phyloP scores from a whole-genome alignment of 2,888 invertebrate species.

The Epistrophe grossulariae region DNA sequence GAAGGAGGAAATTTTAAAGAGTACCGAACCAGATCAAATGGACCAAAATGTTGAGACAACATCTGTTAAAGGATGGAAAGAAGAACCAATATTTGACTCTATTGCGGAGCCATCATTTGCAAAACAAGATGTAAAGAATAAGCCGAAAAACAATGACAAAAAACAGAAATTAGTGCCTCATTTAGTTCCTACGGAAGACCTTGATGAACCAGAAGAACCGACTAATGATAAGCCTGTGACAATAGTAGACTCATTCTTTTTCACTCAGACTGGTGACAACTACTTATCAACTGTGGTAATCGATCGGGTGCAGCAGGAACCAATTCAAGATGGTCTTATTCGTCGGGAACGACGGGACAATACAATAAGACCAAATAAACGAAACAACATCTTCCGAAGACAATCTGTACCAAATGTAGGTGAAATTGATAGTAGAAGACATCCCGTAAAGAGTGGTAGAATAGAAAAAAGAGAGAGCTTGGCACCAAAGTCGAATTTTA shows the following conservation, averaged over 20 bases:
- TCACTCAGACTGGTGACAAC: conserved; percentile 81
- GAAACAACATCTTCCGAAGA: conserved; percentile 21
- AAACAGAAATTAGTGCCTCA: conserved; percentile 1
- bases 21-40: neutral
- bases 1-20: conserved; percentile 78
- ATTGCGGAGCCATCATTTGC: neutral
- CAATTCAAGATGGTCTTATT: conserved; percentile 58
- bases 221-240: conserved; percentile 49
- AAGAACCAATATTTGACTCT: conserved; percentile 16
- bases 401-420: neutral
- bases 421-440: conserved; percentile 7
- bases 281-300: conserved; percentile 81
- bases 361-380: conserved; percentile 41
- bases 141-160: neutral
- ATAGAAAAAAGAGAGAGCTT: conserved; percentile 22
- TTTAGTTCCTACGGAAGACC: neutral
- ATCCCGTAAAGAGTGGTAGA: neutral
- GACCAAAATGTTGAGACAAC: conserved; percentile 14
- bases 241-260: conserved; percentile 81
- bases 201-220: conserved; percentile 60
- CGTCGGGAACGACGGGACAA: conserved; percentile 67
- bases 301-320: conserved; percentile 64
- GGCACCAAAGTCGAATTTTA: neutral
- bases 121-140: neutral
- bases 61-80: conserved; percentile 38